Base-by-base conservation (phyloP, 1,140 invertebrate genomes). In the Bacillus rossius region DNA sequence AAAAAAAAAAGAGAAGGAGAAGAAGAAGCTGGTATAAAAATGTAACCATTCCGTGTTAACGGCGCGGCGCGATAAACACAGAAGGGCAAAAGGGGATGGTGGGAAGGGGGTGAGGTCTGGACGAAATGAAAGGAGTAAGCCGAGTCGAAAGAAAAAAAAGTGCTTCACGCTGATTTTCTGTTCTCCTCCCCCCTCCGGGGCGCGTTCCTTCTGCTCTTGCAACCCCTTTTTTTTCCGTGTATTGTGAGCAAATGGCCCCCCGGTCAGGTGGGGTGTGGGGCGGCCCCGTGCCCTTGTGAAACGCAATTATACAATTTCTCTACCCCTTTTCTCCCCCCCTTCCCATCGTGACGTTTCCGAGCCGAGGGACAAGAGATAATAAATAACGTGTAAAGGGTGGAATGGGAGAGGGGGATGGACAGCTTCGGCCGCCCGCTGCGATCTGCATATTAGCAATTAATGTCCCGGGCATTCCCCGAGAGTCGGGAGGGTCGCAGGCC, bases 241-340 rank as follows among this genome's bases (percentile, higher is more conserved):
- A 8, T 54, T 54, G 52, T 54, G 16, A 43, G 29, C 40, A 23
- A 54, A 54, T 54, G 40, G 52, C 37, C 52, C 52, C 52, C 52
- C 37, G 14, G 52, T 54, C 52, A 54, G 52, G 52, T 54, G 52
- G 40, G 40, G 29, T 16, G 37, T 26, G 19, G 25, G 20, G 7
- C 14, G 52, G 5, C 20, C 19, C 25, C 13, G 17, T 25, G 17
- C 43, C 17, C 43, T 19, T 45, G 17, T 25, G 23, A 54, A 54
- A 54, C 41, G 40, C 52, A 54, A 54, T 54, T 54, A 54, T 54
- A 54, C 37, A 54, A 54, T 54, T 50, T 29, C 37, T 50, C 37
- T 7, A 25, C 26, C 48, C 37, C 23, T 50, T 16, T n/a, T n/a
- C n/a, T n/a, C n/a, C n/a, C n/a, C n/a, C n/a, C 20, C 10, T 29